Percentiles rank a stretch among this genome's conserved stretches.
phyloP scores from a whole-genome alignment of 2,113 vertebrate species.

The Podarcis muralis region DNA sequence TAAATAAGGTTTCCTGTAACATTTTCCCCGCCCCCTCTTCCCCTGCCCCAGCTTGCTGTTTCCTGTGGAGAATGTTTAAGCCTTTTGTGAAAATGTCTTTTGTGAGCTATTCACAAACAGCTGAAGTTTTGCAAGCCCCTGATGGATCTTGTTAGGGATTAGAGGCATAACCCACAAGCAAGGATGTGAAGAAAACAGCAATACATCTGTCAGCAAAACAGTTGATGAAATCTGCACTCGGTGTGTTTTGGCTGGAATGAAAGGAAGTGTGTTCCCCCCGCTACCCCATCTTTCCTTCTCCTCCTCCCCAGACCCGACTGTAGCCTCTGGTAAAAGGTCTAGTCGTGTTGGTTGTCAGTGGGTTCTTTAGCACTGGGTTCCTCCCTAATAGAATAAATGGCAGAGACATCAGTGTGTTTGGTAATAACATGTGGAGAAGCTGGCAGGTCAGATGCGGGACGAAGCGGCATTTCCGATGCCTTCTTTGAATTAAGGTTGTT shows the following conservation, averaged over 20 bases:
- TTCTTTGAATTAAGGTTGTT: slow-evolving; percentile 35
- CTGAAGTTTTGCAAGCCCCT: slow-evolving; percentile 46
- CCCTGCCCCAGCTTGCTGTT: background rate
- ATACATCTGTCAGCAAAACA: slow-evolving; percentile 61
- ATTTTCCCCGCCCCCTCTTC: background rate
- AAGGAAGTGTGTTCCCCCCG: slow-evolving; percentile 54
- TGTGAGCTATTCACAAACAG: slow-evolving; percentile 29
- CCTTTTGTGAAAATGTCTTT: slow-evolving; percentile 41
- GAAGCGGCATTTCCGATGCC: slow-evolving; percentile 20
- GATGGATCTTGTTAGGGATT: slow-evolving; percentile 54
- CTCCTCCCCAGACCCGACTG: background rate
- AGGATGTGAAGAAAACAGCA: slow-evolving; percentile 50
- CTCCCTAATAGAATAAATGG: slow-evolving; percentile 56
- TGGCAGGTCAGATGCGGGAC: slow-evolving; percentile 24
- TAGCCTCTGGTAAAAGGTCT: slow-evolving; percentile 27
- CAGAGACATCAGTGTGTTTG: background rate
- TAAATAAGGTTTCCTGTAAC: slow-evolving; percentile 32
- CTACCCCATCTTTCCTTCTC: slow-evolving; percentile 4
- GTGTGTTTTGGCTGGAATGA: slow-evolving; percentile 53
- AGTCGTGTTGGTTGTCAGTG: slow-evolving; percentile 65
- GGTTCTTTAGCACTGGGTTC: slow-evolving; percentile 59
- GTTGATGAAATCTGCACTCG: slow-evolving; percentile 39
- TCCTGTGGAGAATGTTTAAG: slow-evolving; percentile 36
- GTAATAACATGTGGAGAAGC: background rate
- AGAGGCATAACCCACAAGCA: slow-evolving; percentile 53